Conservation (phyloP, 2,113 vertebrate species). For the Perca fluviatilis region DNA sequence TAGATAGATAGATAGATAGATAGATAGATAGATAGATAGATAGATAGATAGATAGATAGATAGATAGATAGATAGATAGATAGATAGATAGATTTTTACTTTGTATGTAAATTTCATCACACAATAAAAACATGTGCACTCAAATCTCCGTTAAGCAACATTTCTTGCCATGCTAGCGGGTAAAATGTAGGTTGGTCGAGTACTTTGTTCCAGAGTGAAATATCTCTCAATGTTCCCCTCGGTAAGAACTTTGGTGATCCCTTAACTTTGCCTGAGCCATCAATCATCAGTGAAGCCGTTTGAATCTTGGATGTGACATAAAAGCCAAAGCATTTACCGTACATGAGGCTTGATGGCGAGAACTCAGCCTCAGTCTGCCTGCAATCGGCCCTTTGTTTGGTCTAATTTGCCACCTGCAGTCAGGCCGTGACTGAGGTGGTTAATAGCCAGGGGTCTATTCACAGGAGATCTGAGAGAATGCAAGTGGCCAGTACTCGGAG, state of each 20-base stretch:
- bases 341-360: conserved; percentile 14
- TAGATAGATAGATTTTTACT: not conserved
- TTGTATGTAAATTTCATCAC: not conserved
- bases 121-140: not conserved
- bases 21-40: too few species aligned
- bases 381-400: conserved; percentile 60
- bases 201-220: not conserved
- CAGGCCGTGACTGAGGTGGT: conserved; percentile 55
- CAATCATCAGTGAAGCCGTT: not conserved
- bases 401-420: conserved; percentile 75
- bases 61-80: too few species aligned
- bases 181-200: not conserved
- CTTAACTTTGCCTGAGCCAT: not conserved
- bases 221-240: not conserved
- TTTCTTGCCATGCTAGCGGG: not conserved
- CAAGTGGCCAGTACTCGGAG: conserved; percentile 49
- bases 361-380: conserved; percentile 15
- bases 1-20: too few species aligned
- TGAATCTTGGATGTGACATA: conserved; percentile 22
- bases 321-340: conserved; percentile 21
- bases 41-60: too few species aligned
- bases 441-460: conserved; percentile 55
- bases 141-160: not conserved
- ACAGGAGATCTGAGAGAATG: conserved; percentile 55
- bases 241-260: not conserved